Base-by-base conservation (phyloP, 2,797 vertebrate species). In the Sarcoramphus papa region DNA sequence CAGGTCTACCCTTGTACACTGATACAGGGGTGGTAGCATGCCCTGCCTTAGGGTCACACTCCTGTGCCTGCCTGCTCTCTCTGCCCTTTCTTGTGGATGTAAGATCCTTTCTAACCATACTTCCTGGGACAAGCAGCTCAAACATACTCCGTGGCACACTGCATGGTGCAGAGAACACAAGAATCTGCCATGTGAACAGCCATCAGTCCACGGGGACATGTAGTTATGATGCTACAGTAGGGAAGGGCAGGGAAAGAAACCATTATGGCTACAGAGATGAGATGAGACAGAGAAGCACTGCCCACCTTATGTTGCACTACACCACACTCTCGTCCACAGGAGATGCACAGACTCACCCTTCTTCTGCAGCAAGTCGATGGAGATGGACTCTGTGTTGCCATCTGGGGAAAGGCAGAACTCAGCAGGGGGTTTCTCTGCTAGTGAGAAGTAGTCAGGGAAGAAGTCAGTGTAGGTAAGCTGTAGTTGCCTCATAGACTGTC, bases 361-460 rank as follows among this genome's bases (percentile, higher is more conserved):
- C 97, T 99, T 99, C 98, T 99, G 99, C 50, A 98, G 95, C 84
- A 99, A 95, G 91, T 99, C 99, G 0, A 99, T 98, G 77, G 99
- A 99, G 94, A 99, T 97, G 57, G 98, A 98, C 56, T 99, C 98
- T 1, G 98, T 97, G 54, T 98, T 99, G 43, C 99, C 98, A 18
- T 99, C 99, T 2, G 99, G 99, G 18, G 99, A 99, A 33, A 99
- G 98, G 94, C 99, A 99, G 97, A 99, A 99, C 97, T 99, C 99
- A 57, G 99, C 99, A 0, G 99, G 99, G 2, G 99, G 99, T 65
- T 98, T 99, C 98, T 99, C 99, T 0, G 99, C 98, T 97, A 99
- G 96, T 7, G 99, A 99, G 97, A 99, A 99, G 94, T 99, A 99
- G 94, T 99, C 99, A 0, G 99, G 99, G 95, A 99, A 98, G 95